These are phyloP conservation scores for Parazoanthus atlanticus DNA, from an alignment of 92 coral and sea anemone species.

Conservation along the genomic window DNA sequence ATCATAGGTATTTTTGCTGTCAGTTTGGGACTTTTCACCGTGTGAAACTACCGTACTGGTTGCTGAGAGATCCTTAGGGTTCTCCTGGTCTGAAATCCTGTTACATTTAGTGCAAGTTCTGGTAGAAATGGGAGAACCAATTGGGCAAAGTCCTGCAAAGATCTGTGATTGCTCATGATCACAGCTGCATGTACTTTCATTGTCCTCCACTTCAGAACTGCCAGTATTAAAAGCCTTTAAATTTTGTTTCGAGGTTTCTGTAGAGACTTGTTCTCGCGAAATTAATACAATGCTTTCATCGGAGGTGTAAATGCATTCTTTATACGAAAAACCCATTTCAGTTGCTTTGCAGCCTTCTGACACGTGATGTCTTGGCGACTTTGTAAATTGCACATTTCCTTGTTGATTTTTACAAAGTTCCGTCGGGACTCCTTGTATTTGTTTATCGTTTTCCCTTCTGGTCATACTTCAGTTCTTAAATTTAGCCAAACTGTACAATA, in stretches of 20 bases:
- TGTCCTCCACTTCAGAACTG: not conserved
- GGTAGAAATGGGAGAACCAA: not conserved
- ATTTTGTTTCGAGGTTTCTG: not conserved
- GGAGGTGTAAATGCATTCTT: not conserved
- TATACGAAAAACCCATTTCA: conserved; percentile 1
- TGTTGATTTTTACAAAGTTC: conserved; percentile 21
- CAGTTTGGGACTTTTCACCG: not conserved
- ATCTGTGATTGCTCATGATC: not conserved
- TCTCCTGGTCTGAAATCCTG: not conserved
- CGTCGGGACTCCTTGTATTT: not conserved
- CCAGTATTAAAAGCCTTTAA: not conserved
- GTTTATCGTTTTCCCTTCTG: conserved; percentile 20
- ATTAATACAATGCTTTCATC: too few species aligned
- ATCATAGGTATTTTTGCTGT: not conserved
- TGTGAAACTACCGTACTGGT: not conserved
- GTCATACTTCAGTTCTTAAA: conserved; percentile 14
- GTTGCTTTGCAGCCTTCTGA: not conserved
- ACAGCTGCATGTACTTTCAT: not conserved
- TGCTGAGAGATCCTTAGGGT: not conserved
- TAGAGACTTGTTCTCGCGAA: not conserved
- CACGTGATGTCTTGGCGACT: conserved; percentile 5
- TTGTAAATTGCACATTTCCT: not conserved
- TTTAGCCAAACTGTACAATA: not conserved
- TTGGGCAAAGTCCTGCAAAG: not conserved
- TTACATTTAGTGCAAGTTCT: not conserved